Base-by-base conservation (phyloP, 2,113 vertebrate species). In the Crotalus viridis region DNA sequence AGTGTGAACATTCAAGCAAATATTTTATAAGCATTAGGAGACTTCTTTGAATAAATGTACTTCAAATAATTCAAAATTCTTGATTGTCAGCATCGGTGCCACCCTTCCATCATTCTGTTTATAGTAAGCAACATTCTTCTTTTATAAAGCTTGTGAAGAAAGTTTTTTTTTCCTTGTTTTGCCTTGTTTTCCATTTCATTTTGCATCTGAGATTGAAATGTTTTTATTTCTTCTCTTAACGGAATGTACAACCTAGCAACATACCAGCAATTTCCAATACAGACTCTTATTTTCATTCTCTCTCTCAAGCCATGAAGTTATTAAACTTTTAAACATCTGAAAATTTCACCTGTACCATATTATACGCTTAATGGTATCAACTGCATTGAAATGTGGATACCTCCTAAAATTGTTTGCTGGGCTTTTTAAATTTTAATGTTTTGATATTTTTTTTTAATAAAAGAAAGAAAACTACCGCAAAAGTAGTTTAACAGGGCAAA, bases 291-390 rank as follows among this genome's bases (percentile, higher is more conserved):
- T 96, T 96, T 97, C 96, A 89, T 39, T 81, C 43, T 95, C 95
- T 96, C 96, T 97, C 96, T 90, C 91, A 95, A 97, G 96, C 95
- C 56, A 92, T 69, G 91, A 92, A 96, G 2, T 91, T 93, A 97
- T 97, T 96, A 98, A 98, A 96, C 94, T 97, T 97, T 97, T 96
- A 98, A 88, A 96, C 95, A 94, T 96, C 91, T 95, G 91, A 95
- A 94, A 96, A 96, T 97, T 97, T 96, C 96, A 95, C 95, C 91
- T 96, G 90, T 89, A 95, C 92, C 95, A 95, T 97, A 95, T 87
- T 93, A 97, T 97, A 96, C 96, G 59, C 28, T 86, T 93, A 92
- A 94, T 95, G 85, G 85, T 94, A 93, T 88, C 96, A 96, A 96
- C n/a, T 9, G 90, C 90, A 93, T 94, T 96, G 94, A 93, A 95